Evolutionary conservation across 2,888 invertebrate genomes (phyloP).

Genomic region (Drosophila borborema): DNA sequence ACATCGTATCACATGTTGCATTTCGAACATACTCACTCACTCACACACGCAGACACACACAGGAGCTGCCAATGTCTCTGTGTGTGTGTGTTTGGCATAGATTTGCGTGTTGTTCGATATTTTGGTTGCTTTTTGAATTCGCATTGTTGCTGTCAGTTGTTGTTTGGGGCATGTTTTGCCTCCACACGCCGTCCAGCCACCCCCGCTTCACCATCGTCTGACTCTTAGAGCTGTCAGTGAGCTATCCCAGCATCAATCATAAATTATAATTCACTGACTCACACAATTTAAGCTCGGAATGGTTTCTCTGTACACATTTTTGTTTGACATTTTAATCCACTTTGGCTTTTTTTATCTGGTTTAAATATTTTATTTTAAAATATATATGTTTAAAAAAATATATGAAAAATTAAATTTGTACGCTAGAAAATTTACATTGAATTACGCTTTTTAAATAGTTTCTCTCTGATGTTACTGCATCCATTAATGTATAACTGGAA

Average conservation of each 20-base stretch:
- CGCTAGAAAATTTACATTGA: not conserved
- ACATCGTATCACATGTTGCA: constrained; percentile 84
- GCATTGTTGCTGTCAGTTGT: constrained; percentile 28
- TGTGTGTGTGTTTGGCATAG: constrained; percentile 60
- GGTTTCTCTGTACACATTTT: constrained; percentile 16
- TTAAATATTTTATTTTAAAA: not conserved
- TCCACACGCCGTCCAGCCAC: not conserved
- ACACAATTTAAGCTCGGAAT: constrained; percentile 33
- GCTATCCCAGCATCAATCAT: constrained; percentile 31
- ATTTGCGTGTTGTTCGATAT: constrained; percentile 55
- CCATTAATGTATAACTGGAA: not conserved
- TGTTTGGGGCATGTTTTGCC: constrained; percentile 7
- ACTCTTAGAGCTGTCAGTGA: constrained; percentile 10
- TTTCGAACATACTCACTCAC: constrained; percentile 52
- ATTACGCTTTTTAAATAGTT: not conserved
- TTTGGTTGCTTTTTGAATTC: constrained; percentile 33
- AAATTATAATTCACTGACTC: constrained; percentile 29
- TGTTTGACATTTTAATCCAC: constrained; percentile 21
- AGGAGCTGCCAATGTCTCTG: constrained; percentile 16
- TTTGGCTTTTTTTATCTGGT: not conserved
- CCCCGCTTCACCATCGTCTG: not conserved
- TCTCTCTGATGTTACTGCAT: not conserved
- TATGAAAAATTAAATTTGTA: not conserved
- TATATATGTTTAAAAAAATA: not conserved
- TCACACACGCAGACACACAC: constrained; percentile 16